Evolutionary conservation across 2,113 vertebrate genomes (phyloP).

Genomic region (Otis tarda): DNA sequence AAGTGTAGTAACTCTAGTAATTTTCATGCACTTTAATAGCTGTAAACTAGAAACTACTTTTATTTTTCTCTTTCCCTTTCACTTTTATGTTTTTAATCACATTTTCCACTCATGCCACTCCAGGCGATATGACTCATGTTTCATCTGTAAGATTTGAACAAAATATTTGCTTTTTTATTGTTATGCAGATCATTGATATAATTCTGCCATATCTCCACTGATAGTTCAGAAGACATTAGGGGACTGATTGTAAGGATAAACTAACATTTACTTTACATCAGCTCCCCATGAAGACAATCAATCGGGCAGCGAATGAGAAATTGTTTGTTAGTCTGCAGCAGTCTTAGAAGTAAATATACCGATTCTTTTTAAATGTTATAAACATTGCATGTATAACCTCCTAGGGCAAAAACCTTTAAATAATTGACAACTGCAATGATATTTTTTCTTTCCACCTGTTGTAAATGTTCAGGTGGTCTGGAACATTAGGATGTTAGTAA

Average conservation of each 20-base stretch:
- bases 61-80: constrained; percentile 26
- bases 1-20: constrained; percentile 23
- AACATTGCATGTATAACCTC: neutral
- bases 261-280: constrained; percentile 60
- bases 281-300: constrained; percentile 26
- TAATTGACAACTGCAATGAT: neutral
- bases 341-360: constrained; percentile 15
- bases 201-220: constrained; percentile 28
- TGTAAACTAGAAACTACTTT: constrained; percentile 34
- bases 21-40: constrained; percentile 31
- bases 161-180: constrained; percentile 56
- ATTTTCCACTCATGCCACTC: constrained; percentile 24
- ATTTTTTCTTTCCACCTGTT: neutral
- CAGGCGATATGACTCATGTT: constrained; percentile 28
- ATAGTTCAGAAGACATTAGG: constrained; percentile 21
- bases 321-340: constrained; percentile 14
- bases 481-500: neutral
- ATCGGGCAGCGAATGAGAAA: neutral
- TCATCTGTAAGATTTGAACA: constrained; percentile 49
- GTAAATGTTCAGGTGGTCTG: neutral
- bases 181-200: constrained; percentile 26
- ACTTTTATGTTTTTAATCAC: constrained; percentile 52
- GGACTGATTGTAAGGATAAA: constrained; percentile 35
- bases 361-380: constrained; percentile 21
- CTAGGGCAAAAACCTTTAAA: neutral